Percentiles rank a stretch among this genome's conserved stretches.
Conservation (phyloP, 2,888 invertebrate species). For the Ectobius pallidus region DNA sequence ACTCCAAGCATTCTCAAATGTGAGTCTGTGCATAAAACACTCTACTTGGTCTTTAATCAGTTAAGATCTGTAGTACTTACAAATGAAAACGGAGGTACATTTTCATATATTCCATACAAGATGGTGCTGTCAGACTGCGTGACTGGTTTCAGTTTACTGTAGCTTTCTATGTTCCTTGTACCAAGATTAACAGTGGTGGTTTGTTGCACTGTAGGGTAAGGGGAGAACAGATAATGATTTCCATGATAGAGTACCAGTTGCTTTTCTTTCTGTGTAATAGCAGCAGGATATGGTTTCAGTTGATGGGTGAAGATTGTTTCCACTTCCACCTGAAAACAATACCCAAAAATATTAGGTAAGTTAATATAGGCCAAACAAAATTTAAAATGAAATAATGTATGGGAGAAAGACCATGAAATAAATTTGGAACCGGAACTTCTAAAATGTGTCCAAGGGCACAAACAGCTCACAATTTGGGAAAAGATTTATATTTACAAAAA, state of each 20-base stretch:
- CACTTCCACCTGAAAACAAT: conserved; percentile 56
- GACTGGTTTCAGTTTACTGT: conserved; percentile 81
- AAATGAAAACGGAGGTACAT: conserved; percentile 64
- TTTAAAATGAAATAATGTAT: no score
- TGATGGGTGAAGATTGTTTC: conserved; percentile 79
- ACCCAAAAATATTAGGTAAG: background rate
- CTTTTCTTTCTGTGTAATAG: conserved; percentile 91
- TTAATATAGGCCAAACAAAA: no score
- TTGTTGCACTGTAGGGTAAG: conserved; percentile 81
- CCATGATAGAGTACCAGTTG: conserved; percentile 90
- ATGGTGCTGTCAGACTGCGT: conserved; percentile 80
- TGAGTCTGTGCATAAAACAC: no score
- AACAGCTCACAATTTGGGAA: no score
- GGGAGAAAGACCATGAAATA: no score
- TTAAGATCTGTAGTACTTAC: no score
- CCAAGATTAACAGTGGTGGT: conserved; percentile 80
- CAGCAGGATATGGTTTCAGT: conserved; percentile 82
- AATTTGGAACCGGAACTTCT: no score
- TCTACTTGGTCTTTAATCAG: no score
- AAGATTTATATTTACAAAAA: no score
- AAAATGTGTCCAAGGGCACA: no score
- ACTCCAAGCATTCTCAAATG: no score
- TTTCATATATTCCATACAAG: conserved; percentile 87
- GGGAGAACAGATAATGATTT: conserved; percentile 81
- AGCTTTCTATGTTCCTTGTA: conserved; percentile 80